Evolutionary conservation across 2,888 invertebrate genomes (phyloP), one percentile per base, ranked within the genome.

Genomic region (Erebia ligea): DNA sequence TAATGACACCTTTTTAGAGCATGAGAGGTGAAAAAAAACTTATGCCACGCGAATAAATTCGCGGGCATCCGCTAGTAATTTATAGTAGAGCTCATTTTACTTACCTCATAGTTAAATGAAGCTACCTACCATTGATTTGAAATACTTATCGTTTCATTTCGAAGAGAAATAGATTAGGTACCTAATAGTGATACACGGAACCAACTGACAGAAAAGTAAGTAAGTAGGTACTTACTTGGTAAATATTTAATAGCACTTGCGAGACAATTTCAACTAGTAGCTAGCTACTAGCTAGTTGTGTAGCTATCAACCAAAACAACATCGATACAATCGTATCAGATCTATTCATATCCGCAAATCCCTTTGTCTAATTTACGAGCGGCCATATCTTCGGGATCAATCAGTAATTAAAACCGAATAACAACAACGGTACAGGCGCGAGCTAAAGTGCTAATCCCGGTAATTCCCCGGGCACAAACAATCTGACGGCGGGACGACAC

Each of bases 371-470:
- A 91, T 89, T 88, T 88, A 88, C 82, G 86, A 84, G 75, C 81
- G 77, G 73, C 78, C 75, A 81, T 77, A 84, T 83, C 82, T 88
- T 87, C 87, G 77, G 86, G 86, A 89, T 89, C 89, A 85, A 91
- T 91, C 91, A 83, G 90, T 87, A 90, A 91, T 90, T 89, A 91
- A 90, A 90, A 85, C 78, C 81, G 79, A 80, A 80, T 77, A 77
- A 76, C 78, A 80, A 79, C 77, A 76, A 72, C 75, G 72, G 83
- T 84, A 83, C 85, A 82, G 82, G 79, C 85, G 83, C 77, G 77
- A 77, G 75, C 82, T 83, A 87, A 88, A 91, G 91, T 91, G 91
- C 87, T 92, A 91, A 92, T 90, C 90, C 89, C 82, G 84, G 86
- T 89, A 82, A 86, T 82, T 82, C 83, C 81, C 79, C 73, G 80